Evolutionary conservation across 2,888 invertebrate genomes (phyloP).

Genomic region (Xestia rhomboidea): DNA sequence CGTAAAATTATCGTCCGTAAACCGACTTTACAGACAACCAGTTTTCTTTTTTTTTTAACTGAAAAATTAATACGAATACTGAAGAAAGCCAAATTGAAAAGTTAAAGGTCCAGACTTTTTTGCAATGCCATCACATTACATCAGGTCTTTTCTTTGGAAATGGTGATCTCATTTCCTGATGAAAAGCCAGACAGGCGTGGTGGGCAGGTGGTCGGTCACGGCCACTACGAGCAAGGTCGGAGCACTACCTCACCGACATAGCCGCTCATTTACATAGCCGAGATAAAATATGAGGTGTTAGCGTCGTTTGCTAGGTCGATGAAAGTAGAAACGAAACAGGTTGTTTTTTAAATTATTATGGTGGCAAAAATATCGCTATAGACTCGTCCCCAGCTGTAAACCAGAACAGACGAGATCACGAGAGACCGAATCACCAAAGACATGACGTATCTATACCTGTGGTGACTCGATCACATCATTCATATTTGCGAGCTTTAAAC

Average conservation of each 20-base stretch:
- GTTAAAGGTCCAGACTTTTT: neutral
- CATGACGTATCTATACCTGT: neutral
- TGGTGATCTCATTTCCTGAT: neutral
- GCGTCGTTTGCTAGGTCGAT: neutral
- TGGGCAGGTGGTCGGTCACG: slow-evolving; percentile 38
- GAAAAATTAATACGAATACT: neutral
- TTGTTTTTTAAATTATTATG: neutral
- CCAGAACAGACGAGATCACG: neutral
- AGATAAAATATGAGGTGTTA: slow-evolving; percentile 16
- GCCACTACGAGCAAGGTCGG: slow-evolving; percentile 41
- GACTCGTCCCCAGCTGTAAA: too few relatives aligned
- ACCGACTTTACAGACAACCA: too few relatives aligned
- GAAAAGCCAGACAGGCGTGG: neutral
- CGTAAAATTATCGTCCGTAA: too few relatives aligned
- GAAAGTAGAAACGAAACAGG: slow-evolving; percentile 42
- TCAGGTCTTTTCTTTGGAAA: neutral
- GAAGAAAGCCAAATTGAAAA: neutral
- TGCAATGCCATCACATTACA: neutral
- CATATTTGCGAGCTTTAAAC: neutral
- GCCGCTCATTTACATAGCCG: slow-evolving; percentile 43
- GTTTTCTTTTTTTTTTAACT: too few relatives aligned
- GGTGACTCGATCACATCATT: neutral
- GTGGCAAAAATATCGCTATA: neutral
- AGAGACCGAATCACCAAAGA: too few relatives aligned
- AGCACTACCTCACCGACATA: slow-evolving; percentile 33